Percentiles rank a stretch among this genome's conserved stretches.
Evolutionary conservation across 1,140 invertebrate genomes (phyloP).

Genomic region (Sycophila sp.): DNA sequence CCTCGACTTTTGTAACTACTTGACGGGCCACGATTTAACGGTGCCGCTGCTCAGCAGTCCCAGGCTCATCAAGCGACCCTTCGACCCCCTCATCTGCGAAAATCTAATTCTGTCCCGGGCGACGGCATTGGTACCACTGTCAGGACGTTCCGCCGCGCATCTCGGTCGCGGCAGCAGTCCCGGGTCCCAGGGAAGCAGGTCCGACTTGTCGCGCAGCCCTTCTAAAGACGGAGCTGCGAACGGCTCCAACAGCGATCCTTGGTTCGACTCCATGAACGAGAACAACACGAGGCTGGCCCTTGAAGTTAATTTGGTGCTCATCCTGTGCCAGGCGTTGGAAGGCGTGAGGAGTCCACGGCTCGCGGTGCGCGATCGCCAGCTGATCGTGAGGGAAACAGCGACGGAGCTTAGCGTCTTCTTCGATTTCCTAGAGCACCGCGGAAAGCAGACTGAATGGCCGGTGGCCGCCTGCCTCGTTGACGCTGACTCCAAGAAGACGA

Average conservation of each 20-base stretch:
- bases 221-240: slow-evolving; percentile 30
- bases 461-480: slow-evolving; percentile 52
- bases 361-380: slow-evolving; percentile 58
- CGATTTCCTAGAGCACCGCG: slow-evolving; percentile 59
- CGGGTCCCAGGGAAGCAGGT: slow-evolving; percentile 34
- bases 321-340: slow-evolving; percentile 61
- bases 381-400: slow-evolving; percentile 62
- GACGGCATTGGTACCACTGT: slow-evolving; percentile 53
- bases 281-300: slow-evolving; percentile 61
- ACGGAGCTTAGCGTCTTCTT: slow-evolving; percentile 63
- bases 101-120: slow-evolving; percentile 62
- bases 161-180: slow-evolving; percentile 45
- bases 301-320: slow-evolving; percentile 60
- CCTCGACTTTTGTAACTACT: slow-evolving; percentile 52
- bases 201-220: slow-evolving; percentile 40
- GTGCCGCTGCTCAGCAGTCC: slow-evolving; percentile 59
- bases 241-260: slow-evolving; percentile 52
- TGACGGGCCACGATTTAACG: slow-evolving; percentile 56
- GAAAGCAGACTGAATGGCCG: slow-evolving; percentile 44
- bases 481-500: slow-evolving; percentile 44
- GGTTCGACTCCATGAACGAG: slow-evolving; percentile 64
- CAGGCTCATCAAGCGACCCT: slow-evolving; percentile 58
- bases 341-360: slow-evolving; percentile 61
- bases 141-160: slow-evolving; percentile 43
- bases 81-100: slow-evolving; percentile 63